These are phyloP conservation scores for Ricordea florida DNA, from an alignment of 92 coral and sea anemone genomes.

Conservation along the genomic window DNA sequence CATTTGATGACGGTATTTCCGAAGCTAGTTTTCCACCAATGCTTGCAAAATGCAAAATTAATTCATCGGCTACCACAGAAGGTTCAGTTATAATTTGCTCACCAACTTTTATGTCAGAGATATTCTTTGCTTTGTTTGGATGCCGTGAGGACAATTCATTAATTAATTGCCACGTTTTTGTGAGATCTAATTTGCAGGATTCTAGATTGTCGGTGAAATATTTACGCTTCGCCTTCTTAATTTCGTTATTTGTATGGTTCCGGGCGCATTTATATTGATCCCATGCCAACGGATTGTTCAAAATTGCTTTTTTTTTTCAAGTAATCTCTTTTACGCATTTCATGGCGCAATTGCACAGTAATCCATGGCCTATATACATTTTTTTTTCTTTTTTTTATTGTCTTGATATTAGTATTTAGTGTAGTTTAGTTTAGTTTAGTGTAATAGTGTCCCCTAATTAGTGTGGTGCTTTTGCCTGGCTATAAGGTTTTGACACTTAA, in stretches of 20 bases:
- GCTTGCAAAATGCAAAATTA: not conserved
- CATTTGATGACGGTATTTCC: slow-evolving; percentile 1
- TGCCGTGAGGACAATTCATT: slow-evolving; percentile 4
- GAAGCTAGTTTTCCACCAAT: not conserved
- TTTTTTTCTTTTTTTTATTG: no score
- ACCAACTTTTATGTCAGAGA: not conserved
- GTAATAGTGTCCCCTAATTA: no score
- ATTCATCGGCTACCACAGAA: not conserved
- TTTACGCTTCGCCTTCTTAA: slow-evolving; percentile 7
- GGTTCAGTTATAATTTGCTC: slow-evolving; percentile 6
- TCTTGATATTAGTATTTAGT: no score
- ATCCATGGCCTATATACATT: not conserved
- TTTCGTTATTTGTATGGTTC: not conserved
- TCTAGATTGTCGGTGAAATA: slow-evolving; percentile 2
- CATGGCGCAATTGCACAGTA: not conserved
- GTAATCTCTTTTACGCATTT: not conserved
- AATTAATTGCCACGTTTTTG: slow-evolving; percentile 9
- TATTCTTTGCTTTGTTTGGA: not conserved
- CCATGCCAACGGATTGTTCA: not conserved
- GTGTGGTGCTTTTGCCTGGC: no score
- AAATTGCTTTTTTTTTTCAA: not conserved
- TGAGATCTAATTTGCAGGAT: not conserved
- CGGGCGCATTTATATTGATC: not conserved
- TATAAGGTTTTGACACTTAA: no score
- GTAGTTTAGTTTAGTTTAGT: no score